phyloP scores from a whole-genome alignment of 2,888 invertebrate genomes.

The Neoscelio sp. region DNA sequence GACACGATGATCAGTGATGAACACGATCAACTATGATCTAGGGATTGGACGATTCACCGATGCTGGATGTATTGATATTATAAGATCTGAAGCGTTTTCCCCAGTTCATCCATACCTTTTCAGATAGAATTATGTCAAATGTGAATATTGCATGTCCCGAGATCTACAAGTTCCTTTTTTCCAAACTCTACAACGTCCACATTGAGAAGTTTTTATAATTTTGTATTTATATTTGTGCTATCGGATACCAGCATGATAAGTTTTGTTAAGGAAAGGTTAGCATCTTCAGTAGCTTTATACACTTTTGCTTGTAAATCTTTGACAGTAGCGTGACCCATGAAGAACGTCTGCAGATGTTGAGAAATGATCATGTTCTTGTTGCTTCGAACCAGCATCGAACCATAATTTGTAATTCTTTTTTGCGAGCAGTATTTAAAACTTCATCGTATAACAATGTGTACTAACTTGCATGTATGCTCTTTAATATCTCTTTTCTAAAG shows the following conservation, averaged over 20 bases:
- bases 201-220: background rate
- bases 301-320: background rate
- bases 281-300: constrained; percentile 1
- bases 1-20: too few species aligned
- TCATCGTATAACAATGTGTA: constrained; percentile 14
- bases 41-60: too few species aligned
- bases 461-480: constrained; percentile 7
- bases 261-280: constrained; percentile 13
- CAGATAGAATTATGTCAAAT: constrained; percentile 24
- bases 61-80: too few species aligned
- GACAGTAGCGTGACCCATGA: constrained; percentile 18
- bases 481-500: constrained; percentile 18
- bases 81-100: constrained; percentile 20
- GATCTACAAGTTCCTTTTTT: constrained; percentile 5
- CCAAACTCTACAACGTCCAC: background rate
- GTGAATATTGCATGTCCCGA: constrained; percentile 39
- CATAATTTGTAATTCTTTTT: constrained; percentile 22
- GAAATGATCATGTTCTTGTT: background rate
- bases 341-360: constrained; percentile 21
- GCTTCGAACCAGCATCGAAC: constrained; percentile 27
- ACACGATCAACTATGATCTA: too few species aligned
- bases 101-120: constrained; percentile 19
- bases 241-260: constrained; percentile 21
- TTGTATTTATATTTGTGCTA: constrained; percentile 38
- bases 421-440: constrained; percentile 10